phyloP scores from a whole-genome alignment of 1,140 invertebrate genomes.

The Diabrotica virgifera region DNA sequence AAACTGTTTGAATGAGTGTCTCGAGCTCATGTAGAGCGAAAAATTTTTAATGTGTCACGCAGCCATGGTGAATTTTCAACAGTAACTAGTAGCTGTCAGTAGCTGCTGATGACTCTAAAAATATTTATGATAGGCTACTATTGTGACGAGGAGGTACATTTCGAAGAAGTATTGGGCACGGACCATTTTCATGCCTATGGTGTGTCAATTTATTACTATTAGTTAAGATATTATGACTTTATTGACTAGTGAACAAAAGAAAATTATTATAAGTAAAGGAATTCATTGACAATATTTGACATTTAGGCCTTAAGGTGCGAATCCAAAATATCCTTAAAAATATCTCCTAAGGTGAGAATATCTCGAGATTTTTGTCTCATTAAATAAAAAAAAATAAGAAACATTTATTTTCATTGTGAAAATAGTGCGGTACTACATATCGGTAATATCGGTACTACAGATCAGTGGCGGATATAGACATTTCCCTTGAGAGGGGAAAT shows the following conservation, averaged over 20 bases:
- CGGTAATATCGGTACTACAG: too few relatives aligned
- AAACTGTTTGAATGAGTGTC: neutral
- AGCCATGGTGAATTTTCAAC: neutral
- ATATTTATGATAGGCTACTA: neutral
- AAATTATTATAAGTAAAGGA: too few relatives aligned
- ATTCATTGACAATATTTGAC: too few relatives aligned
- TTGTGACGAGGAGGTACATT: neutral
- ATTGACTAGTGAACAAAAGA: neutral
- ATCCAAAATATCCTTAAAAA: too few relatives aligned
- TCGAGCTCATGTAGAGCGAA: neutral
- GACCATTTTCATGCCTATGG: neutral
- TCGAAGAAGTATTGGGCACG: neutral
- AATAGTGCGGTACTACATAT: too few relatives aligned
- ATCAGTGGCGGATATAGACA: too few relatives aligned
- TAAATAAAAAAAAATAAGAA: too few relatives aligned
- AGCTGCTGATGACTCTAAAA: neutral
- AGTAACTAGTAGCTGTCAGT: neutral
- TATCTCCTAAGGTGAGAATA: too few relatives aligned
- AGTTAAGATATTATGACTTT: neutral
- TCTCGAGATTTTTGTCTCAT: too few relatives aligned
- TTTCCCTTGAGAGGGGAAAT: too few relatives aligned
- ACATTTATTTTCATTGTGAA: too few relatives aligned
- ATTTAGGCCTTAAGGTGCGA: too few relatives aligned
- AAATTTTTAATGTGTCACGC: constrained; percentile 3
- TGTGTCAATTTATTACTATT: neutral